Conservation (phyloP, 2,797 vertebrate genomes). For the Hydrolagus colliei region DNA sequence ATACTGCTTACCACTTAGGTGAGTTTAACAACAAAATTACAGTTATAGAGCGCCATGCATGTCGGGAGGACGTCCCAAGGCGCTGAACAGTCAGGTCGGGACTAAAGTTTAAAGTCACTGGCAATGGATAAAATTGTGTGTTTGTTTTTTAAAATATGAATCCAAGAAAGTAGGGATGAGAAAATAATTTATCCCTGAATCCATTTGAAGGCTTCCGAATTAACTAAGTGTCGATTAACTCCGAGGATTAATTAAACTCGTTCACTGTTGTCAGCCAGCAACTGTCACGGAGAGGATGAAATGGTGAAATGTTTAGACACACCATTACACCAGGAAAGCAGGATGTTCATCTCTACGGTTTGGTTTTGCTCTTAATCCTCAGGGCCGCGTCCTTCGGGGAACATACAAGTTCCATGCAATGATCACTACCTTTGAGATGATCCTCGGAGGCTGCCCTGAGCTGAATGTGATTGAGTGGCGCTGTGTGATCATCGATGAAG, state of each 20-base stretch:
- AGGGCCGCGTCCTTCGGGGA: constrained; percentile 80
- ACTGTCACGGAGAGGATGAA: not conserved
- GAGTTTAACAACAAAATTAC: not conserved
- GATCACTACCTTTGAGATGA: constrained; percentile 98
- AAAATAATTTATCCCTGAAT: not conserved
- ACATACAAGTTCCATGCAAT: constrained; percentile 89
- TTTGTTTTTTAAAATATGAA: not conserved
- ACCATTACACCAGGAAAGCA: constrained; percentile 35
- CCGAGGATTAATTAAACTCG: not conserved
- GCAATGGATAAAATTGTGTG: not conserved
- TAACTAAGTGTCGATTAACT: not conserved
- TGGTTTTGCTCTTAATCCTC: constrained; percentile 25
- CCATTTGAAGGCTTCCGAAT: not conserved
- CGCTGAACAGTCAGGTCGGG: no score
- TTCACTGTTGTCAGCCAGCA: not conserved
- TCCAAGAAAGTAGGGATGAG: not conserved
- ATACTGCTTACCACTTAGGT: not conserved
- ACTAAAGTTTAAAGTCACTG: not conserved
- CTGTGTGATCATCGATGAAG: constrained; percentile 95
- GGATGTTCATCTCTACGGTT: constrained; percentile 35
- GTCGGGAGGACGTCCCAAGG: no score
- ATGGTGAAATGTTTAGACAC: not conserved
- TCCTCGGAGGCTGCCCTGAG: constrained; percentile 91
- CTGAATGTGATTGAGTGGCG: constrained; percentile 96
- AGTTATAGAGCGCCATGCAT: no score